A percentile compares a stretch with the other conserved stretches of the same genome.
Conservation (phyloP, 2,888 invertebrate species). For the Rotaria socialis region DNA sequence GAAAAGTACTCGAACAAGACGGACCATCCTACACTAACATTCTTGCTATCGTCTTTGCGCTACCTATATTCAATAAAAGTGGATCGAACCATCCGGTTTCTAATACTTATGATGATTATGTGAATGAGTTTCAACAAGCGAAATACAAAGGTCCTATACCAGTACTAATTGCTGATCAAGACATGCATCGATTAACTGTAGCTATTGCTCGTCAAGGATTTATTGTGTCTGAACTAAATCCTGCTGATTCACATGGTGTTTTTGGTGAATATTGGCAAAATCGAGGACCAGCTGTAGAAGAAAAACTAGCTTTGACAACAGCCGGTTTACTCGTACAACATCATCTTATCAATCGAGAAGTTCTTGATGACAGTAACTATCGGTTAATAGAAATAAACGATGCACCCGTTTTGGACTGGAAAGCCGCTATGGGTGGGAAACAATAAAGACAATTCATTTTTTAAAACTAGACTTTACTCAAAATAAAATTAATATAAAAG, state of each 20-base stretch:
- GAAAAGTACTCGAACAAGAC: not conserved
- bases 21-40: not conserved
- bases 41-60: not conserved
- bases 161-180: not conserved
- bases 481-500: too few relatives aligned
- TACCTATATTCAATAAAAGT: not conserved
- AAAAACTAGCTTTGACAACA: not conserved
- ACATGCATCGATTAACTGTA: not conserved
- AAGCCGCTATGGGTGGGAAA: too few relatives aligned
- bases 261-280: slow-evolving; percentile 28
- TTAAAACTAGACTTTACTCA: too few relatives aligned
- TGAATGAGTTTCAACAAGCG: not conserved
- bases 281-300: slow-evolving; percentile 14
- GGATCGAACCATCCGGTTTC: not conserved
- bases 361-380: not conserved
- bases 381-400: not conserved
- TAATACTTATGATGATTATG: not conserved
- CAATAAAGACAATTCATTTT: too few relatives aligned
- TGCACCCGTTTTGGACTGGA: not conserved
- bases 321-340: not conserved
- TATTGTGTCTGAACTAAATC: slow-evolving; percentile 1
- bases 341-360: not conserved
- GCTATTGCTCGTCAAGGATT: not conserved
- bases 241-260: slow-evolving; percentile 10
- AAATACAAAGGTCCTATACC: not conserved